phyloP scores from a whole-genome alignment of 2,113 vertebrate genomes.

The Herpetotheres cachinnans region DNA sequence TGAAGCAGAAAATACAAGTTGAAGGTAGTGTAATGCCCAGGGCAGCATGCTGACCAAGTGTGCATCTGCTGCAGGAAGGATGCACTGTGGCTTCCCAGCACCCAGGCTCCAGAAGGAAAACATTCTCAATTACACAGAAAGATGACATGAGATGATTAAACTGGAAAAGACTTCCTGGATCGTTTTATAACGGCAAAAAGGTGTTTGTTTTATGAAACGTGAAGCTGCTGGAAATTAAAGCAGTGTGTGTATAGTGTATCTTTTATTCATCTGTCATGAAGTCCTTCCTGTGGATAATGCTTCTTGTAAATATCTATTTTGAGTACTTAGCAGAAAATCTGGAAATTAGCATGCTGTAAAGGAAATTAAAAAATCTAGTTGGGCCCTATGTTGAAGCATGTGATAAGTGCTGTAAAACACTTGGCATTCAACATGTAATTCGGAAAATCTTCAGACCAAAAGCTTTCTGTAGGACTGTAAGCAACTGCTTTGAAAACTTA shows the following conservation, averaged over 20 bases:
- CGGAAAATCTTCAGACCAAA: background rate
- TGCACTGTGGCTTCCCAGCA: background rate
- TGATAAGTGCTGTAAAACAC: background rate
- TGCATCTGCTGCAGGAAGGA: background rate
- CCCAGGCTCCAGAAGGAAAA: background rate
- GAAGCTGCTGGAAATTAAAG: background rate
- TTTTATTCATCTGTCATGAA: background rate
- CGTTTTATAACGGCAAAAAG: background rate
- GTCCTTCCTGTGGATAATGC: background rate
- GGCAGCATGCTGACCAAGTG: background rate
- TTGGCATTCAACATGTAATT: background rate
- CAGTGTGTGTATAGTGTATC: background rate
- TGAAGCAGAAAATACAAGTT: background rate
- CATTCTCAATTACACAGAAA: background rate
- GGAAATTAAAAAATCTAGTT: background rate
- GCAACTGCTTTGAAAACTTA: background rate
- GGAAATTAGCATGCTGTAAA: background rate
- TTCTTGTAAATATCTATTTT: background rate
- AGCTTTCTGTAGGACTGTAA: background rate
- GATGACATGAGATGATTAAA: background rate
- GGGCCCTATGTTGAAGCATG: background rate
- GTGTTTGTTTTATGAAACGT: background rate
- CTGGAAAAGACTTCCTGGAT: background rate
- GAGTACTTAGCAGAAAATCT: background rate
- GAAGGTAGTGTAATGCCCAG: background rate